phyloP scores from a whole-genome alignment of 2,888 invertebrate species.

The Chrysodeixis includens region DNA sequence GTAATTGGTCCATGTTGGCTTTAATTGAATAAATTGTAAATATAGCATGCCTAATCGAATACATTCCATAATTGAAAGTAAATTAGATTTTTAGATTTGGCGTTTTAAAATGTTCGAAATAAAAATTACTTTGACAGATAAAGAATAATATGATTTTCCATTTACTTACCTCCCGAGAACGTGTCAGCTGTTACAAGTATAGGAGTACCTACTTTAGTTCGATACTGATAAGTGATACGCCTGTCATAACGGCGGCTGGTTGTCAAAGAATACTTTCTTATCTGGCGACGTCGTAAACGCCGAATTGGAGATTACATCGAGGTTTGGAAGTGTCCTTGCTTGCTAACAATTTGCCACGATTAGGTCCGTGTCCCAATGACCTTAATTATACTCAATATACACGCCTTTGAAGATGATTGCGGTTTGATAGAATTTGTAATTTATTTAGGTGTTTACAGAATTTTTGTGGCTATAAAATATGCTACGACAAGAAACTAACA shows the following conservation, averaged over 20 bases:
- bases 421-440: neutral
- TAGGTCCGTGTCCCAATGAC: slow-evolving; percentile 1
- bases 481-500: no score
- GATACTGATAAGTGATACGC: slow-evolving; percentile 1
- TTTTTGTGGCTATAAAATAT: no score
- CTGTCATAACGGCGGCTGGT: neutral
- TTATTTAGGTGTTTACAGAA: neutral
- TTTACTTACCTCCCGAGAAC: neutral
- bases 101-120: no score
- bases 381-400: neutral
- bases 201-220: neutral
- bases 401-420: neutral
- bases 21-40: no score
- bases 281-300: neutral
- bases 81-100: no score
- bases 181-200: neutral
- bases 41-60: no score
- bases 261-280: slow-evolving; percentile 4
- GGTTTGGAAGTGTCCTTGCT: slow-evolving; percentile 1
- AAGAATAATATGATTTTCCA: no score
- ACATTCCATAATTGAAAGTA: no score
- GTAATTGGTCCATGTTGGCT: no score
- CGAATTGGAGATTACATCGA: neutral
- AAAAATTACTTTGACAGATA: no score
- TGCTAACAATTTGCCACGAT: neutral